Evolutionary conservation across 2,797 vertebrate genomes (phyloP), one percentile per base, ranked within the genome.

Genomic region (Hapalemur alaotrensis): DNA sequence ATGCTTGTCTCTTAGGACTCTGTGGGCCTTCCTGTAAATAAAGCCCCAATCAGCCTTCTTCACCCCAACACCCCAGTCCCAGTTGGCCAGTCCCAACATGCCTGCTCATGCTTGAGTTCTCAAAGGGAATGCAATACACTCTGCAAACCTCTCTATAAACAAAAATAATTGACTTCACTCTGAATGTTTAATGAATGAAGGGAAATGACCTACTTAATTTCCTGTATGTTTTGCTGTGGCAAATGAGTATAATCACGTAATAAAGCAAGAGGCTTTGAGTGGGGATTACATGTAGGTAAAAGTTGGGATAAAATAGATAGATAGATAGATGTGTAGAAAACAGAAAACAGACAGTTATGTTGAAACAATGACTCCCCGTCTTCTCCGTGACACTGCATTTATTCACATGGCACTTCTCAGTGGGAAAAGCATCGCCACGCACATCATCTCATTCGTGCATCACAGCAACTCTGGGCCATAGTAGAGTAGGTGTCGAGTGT

Each of bases 91-190:
- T n/a, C 46, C 67, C 67, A 35, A 54, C 32, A 6, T 12, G 23
- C 32, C 50, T 22, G 18, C 35, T 87, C 46, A 54, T n/a, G 83
- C 69, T 89, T 50, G 57, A 50, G 10, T 76, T 73, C 91, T 90
- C 54, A 72, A 20, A 75, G 54, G 63, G 41, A 85, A 83, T 43
- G 5, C 7, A 30, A 25, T 4, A 9, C 18, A 22, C 5, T 61
- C 57, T 32, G 30, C 0, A 23, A 83, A 18, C 32, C 32, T 70
- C 81, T 82, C 59, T 32, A 10, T 61, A 79, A 86, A 73, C 63
- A 93, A 84, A 95, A 76, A 80, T 17, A 85, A 70, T 57, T 22
- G n/a, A 84, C n/a, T 90, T 94, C 35, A 38, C 38, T 65, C 14
- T 25, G n/a, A 69, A 72, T 81, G 69, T 79, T 91, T 76, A 75